A percentile compares a stretch with the other conserved stretches of the same genome.
phyloP scores from a whole-genome alignment of 1,140 invertebrate species.

The Drosophila bocqueti region DNA sequence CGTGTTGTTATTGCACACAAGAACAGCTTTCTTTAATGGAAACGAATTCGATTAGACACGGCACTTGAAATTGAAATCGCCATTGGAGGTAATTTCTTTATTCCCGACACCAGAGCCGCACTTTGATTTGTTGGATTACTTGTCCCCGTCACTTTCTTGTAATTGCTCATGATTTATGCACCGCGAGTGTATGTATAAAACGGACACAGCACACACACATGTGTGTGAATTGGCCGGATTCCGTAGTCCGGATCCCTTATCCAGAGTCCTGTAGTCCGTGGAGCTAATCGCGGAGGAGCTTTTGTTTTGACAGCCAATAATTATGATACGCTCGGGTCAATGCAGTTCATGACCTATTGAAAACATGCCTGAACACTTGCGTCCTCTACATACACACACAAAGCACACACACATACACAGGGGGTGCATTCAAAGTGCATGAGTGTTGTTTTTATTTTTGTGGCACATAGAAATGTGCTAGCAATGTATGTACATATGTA shows the following conservation, averaged over 20 bases:
- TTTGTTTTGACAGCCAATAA: conserved; percentile 46
- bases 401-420: conserved; percentile 4
- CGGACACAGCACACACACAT: neutral
- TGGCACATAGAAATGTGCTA: conserved; percentile 15
- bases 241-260: conserved; percentile 5
- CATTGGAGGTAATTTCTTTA: conserved; percentile 15
- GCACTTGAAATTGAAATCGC: conserved; percentile 17
- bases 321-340: conserved; percentile 71
- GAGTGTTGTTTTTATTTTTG: conserved; percentile 29
- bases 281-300: conserved; percentile 11
- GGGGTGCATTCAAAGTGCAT: conserved; percentile 46
- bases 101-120: conserved; percentile 4
- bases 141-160: conserved; percentile 19
- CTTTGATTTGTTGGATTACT: conserved; percentile 7
- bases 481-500: conserved; percentile 6
- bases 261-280: neutral
- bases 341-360: conserved; percentile 78
- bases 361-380: conserved; percentile 33
- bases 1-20: conserved; percentile 30
- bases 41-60: conserved; percentile 24
- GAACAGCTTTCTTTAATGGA: neutral
- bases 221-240: conserved; percentile 14
- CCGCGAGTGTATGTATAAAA: conserved; percentile 1
- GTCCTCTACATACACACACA: conserved; percentile 19
- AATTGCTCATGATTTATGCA: conserved; percentile 32